These are phyloP conservation scores for Semicossyphus pulcher DNA, from an alignment of 2,113 vertebrate species.

Conservation along the genomic window DNA sequence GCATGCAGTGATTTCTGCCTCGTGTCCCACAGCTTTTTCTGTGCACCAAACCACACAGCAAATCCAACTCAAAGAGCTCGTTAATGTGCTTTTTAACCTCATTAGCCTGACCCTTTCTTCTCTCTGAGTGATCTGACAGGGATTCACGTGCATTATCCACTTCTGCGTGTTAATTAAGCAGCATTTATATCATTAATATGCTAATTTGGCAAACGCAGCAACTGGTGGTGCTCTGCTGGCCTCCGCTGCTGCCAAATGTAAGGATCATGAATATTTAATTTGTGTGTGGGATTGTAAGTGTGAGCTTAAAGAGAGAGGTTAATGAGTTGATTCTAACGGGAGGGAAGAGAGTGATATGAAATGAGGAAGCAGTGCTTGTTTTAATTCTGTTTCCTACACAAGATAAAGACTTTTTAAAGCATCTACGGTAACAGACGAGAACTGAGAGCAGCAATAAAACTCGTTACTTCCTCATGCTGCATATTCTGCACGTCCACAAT, in stretches of 20 bases:
- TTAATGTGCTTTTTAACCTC: conserved; percentile 70
- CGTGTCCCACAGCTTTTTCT: conserved; percentile 13
- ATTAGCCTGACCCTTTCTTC: conserved; percentile 65
- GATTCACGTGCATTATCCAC: conserved; percentile 68
- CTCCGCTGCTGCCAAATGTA: conserved; percentile 64
- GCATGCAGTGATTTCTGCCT: neutral
- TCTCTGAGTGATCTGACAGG: conserved; percentile 67
- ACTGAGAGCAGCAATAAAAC: conserved; percentile 5
- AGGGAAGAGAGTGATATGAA: neutral
- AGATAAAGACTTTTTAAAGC: no score
- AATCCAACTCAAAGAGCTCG: conserved; percentile 46
- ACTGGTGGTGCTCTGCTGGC: conserved; percentile 55
- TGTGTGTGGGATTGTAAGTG: conserved; percentile 38
- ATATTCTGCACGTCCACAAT: conserved; percentile 2
- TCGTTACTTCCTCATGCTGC: conserved; percentile 16
- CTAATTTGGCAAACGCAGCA: conserved; percentile 64
- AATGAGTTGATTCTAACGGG: conserved; percentile 6
- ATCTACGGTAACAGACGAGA: neutral
- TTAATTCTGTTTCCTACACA: neutral
- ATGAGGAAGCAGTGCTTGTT: neutral
- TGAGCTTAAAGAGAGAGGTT: neutral
- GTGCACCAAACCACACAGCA: conserved; percentile 10
- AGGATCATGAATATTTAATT: conserved; percentile 78
- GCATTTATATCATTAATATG: conserved; percentile 82
- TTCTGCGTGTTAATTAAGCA: conserved; percentile 80